phyloP scores from a whole-genome alignment of 1,140 invertebrate genomes.

The Phortica variegata region DNA sequence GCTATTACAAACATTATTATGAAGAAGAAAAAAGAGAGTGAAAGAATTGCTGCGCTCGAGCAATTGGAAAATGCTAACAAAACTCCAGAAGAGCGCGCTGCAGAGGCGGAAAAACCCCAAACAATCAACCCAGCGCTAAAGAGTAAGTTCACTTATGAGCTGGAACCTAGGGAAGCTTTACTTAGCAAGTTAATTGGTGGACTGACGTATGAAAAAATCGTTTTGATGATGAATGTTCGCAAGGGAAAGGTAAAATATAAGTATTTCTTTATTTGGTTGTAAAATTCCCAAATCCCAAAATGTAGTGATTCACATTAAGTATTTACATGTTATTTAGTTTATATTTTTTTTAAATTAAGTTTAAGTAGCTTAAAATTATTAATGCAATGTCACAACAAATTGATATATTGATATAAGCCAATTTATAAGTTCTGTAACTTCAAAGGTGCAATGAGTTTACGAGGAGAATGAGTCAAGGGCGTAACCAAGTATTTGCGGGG shows the following conservation, averaged over 20 bases:
- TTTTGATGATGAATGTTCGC: slow-evolving; percentile 68
- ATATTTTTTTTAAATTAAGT: no score
- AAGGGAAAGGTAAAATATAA: slow-evolving; percentile 73
- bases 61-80: slow-evolving; percentile 56
- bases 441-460: no score
- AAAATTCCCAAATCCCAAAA: no score
- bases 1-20: slow-evolving; percentile 67
- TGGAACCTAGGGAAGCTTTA: slow-evolving; percentile 57
- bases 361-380: not conserved
- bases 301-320: no score
- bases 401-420: no score
- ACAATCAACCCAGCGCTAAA: slow-evolving; percentile 55
- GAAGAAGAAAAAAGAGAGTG: slow-evolving; percentile 64
- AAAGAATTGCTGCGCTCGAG: slow-evolving; percentile 59
- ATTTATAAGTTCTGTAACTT: no score
- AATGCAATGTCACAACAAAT: not conserved
- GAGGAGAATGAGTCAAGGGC: no score
- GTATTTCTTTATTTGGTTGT: no score
- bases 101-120: slow-evolving; percentile 52
- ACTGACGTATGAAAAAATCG: slow-evolving; percentile 66
- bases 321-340: no score
- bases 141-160: slow-evolving; percentile 50
- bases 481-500: no score
- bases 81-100: slow-evolving; percentile 37
- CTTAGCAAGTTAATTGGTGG: slow-evolving; percentile 65